Evolutionary conservation across 2,888 invertebrate genomes (phyloP).

Genomic region (Ceraclea dissimilis): DNA sequence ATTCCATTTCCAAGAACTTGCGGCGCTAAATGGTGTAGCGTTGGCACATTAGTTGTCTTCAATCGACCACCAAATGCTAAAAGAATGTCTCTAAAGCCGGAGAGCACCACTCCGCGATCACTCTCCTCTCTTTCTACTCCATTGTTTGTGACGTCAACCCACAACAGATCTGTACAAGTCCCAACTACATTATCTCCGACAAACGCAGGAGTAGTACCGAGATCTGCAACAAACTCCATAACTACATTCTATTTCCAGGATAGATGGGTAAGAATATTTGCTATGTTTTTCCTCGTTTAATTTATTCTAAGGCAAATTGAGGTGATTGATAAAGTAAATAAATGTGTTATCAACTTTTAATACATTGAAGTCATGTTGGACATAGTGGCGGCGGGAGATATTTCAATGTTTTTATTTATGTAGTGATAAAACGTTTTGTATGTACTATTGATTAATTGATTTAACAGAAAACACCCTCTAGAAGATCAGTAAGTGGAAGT

Average conservation of each 20-base stretch:
- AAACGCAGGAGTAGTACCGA: constrained; percentile 41
- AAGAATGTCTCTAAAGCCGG: constrained; percentile 61
- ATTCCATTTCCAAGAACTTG: constrained; percentile 93
- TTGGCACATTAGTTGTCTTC: constrained; percentile 80
- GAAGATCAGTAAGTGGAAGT: constrained; percentile 43
- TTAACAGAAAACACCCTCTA: constrained; percentile 43
- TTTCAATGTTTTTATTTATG: no score
- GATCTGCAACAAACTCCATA: constrained; percentile 54
- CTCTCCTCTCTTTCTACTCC: constrained; percentile 43
- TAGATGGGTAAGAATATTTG: constrained; percentile 48
- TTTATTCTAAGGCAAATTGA: no score
- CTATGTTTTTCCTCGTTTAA: background rate
- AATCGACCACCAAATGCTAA: constrained; percentile 65
- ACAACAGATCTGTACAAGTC: constrained; percentile 43
- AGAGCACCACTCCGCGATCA: constrained; percentile 64
- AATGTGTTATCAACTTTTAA: no score
- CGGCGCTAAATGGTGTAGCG: constrained; percentile 87
- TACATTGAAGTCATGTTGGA: no score
- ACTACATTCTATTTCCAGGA: constrained; percentile 77
- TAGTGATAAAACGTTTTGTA: background rate
- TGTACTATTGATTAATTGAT: background rate
- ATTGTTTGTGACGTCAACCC: constrained; percentile 37
- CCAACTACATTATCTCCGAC: constrained; percentile 47
- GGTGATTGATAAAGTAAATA: no score
- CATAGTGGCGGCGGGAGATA: no score